Conservation (phyloP, 2,888 invertebrate genomes). For the Myopa testacea region DNA sequence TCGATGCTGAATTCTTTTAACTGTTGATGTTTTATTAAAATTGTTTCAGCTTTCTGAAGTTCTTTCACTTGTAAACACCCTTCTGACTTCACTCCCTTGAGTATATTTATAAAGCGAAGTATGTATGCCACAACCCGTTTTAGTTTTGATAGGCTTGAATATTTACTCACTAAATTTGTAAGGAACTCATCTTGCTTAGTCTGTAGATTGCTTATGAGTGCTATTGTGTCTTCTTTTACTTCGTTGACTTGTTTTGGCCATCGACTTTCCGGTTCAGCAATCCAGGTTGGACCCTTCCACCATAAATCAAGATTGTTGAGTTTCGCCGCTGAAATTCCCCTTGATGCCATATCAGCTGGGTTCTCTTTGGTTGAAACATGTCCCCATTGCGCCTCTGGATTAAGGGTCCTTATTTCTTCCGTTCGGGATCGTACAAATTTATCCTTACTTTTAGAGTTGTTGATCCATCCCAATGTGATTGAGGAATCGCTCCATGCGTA, state of each 20-base stretch:
- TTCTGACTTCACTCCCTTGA: background rate
- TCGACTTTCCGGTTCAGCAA: background rate
- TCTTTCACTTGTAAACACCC: background rate
- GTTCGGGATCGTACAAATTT: constrained; percentile 33
- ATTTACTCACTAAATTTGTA: too few relatives aligned
- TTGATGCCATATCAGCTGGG: constrained; percentile 6
- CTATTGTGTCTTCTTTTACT: too few relatives aligned
- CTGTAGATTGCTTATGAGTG: too few relatives aligned
- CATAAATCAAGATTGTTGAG: background rate
- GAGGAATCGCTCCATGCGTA: constrained; percentile 37
- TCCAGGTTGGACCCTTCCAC: constrained; percentile 6
- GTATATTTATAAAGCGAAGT: background rate
- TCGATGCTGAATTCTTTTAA: too few relatives aligned
- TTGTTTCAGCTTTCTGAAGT: background rate
- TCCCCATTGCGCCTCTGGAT: constrained; percentile 4
- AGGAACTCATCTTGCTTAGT: too few relatives aligned
- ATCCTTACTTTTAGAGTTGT: constrained; percentile 36
- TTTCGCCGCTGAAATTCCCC: background rate
- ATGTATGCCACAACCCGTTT: background rate
- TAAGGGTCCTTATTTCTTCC: constrained; percentile 16
- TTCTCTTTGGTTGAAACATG: background rate
- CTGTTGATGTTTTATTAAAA: too few relatives aligned
- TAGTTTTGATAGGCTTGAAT: too few relatives aligned
- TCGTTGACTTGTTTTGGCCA: background rate
- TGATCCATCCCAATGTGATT: constrained; percentile 33